These are phyloP conservation scores for Scaptomyza polygonia DNA, from an alignment of 2,888 invertebrate species.

Conservation along the genomic window DNA sequence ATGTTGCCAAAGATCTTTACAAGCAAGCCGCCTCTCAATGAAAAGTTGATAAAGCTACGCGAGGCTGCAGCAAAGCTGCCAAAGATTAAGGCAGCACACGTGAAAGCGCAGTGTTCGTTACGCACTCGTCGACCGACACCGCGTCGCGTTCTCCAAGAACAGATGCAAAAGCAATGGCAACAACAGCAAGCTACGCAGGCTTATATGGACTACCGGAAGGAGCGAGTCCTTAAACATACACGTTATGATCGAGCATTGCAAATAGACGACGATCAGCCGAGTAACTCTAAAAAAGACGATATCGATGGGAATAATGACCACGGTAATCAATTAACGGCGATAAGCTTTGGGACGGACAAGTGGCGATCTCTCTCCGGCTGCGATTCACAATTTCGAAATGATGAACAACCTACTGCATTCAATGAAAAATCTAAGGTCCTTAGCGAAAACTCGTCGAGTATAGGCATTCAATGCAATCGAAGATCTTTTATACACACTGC, in stretches of 20 bases:
- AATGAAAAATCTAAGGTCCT: background rate
- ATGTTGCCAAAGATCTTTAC: background rate
- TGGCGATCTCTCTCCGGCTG: constrained; percentile 47
- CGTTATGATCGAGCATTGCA: background rate
- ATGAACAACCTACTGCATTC: background rate
- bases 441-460: background rate
- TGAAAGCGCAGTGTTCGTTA: constrained; percentile 1
- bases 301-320: background rate
- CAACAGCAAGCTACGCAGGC: background rate
- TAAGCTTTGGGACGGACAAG: background rate
- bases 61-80: constrained; percentile 3
- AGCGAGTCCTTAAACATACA: background rate
- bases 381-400: constrained; percentile 30
- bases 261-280: background rate
- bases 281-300: background rate
- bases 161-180: constrained; percentile 19
- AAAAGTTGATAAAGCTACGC: constrained; percentile 7
- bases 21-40: background rate
- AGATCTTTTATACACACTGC: background rate
- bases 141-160: background rate
- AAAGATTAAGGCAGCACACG: background rate
- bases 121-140: constrained; percentile 21
- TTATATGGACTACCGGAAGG: background rate
- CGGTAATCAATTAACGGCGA: too few relatives aligned
- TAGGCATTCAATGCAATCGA: background rate